Conservation (phyloP, 1,140 invertebrate genomes). For the Drosophila ohnishii region DNA sequence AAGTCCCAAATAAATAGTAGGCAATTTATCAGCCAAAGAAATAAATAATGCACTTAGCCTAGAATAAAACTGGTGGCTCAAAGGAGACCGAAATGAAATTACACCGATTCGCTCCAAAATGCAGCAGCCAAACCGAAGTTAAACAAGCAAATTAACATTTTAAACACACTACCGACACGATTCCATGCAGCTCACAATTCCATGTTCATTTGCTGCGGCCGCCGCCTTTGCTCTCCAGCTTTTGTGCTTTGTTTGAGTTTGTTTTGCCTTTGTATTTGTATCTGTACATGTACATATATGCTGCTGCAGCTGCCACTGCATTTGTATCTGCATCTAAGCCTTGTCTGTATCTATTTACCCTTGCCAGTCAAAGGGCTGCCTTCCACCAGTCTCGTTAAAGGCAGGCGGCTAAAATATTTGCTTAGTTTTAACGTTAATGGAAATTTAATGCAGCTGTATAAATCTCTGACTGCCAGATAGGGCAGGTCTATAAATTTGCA, state of each 20-base stretch:
- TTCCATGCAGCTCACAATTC: conserved; percentile 37
- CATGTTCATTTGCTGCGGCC: conserved; percentile 36
- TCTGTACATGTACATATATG: conserved; percentile 22
- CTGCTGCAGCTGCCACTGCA: conserved; percentile 23
- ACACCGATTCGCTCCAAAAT: conserved; percentile 6
- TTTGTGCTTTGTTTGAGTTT: conserved; percentile 43
- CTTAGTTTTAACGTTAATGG: conserved; percentile 53
- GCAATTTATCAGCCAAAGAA: conserved; percentile 25
- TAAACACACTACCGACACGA: conserved; percentile 41
- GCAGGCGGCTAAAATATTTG: conserved; percentile 45
- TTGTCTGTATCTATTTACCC: conserved; percentile 35
- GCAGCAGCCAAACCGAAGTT: conserved; percentile 34
- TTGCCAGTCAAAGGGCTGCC: conserved; percentile 34
- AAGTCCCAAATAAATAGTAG: conserved; percentile 30
- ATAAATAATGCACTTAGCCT: conserved; percentile 35
- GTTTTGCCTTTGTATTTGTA: conserved; percentile 19
- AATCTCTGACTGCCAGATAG: conserved; percentile 27
- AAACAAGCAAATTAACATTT: conserved; percentile 50
- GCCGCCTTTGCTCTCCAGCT: conserved; percentile 39
- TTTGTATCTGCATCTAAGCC: conserved; percentile 61
- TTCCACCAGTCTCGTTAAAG: conserved; percentile 22
- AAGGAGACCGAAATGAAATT: conserved; percentile 14
- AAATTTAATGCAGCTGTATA: conserved; percentile 52
- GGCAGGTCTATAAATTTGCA: conserved; percentile 38
- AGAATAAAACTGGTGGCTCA: conserved; percentile 9